A percentile compares a stretch with the other conserved stretches of the same genome.
Conservation (phyloP, 2,888 invertebrate genomes). For the Lomographa bimaculata region DNA sequence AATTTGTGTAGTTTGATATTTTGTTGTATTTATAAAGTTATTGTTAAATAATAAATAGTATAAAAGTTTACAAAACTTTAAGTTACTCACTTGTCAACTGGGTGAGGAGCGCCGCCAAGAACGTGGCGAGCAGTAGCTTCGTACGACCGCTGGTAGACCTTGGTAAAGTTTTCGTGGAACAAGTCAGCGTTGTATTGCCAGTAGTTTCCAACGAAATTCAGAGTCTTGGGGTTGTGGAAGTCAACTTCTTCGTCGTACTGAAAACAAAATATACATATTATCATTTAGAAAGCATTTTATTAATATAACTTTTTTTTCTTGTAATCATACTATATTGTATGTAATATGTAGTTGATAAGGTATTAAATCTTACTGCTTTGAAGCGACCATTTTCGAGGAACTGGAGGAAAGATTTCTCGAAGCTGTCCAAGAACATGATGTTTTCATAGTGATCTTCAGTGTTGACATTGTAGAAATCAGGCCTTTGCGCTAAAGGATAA, state of each 20-base stretch:
- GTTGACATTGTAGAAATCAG: constrained; percentile 84
- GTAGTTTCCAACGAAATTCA: constrained; percentile 81
- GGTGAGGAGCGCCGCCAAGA: constrained; percentile 54
- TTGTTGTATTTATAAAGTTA: no score
- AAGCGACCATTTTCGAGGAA: constrained; percentile 81
- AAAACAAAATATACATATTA: no score
- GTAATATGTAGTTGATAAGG: background rate
- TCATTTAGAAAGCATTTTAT: no score
- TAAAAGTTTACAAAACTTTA: no score
- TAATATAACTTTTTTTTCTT: no score
- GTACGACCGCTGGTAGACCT: constrained; percentile 78
- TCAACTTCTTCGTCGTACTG: constrained; percentile 64
- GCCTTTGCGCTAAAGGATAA: constrained; percentile 82
- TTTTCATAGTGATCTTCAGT: constrained; percentile 73
- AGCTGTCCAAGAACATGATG: constrained; percentile 82
- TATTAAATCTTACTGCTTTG: constrained; percentile 82
- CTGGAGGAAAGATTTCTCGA: constrained; percentile 80
- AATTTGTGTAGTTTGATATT: no score
- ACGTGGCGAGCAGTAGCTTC: constrained; percentile 81
- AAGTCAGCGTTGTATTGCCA: constrained; percentile 83
- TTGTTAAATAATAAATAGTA: no score
- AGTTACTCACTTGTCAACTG: constrained; percentile 48
- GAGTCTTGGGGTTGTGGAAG: constrained; percentile 64
- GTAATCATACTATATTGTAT: no score
- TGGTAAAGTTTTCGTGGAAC: constrained; percentile 53